Base-by-base conservation (phyloP, 2,888 invertebrate genomes). In the Pterostichus madidus region DNA sequence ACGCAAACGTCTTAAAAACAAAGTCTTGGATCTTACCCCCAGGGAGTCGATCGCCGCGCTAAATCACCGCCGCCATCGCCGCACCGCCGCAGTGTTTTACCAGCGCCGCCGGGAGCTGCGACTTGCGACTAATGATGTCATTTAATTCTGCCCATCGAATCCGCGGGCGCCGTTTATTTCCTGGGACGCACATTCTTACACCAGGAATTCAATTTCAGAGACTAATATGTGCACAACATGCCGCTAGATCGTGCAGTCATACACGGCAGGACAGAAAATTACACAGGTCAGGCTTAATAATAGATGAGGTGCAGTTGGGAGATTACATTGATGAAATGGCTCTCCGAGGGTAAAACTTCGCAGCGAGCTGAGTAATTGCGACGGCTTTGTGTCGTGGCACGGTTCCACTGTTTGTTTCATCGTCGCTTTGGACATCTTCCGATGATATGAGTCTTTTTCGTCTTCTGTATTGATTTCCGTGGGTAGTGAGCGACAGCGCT, bases 251-350 rank as follows among this genome's bases (percentile, higher is more conserved):
- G 17, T 13, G 64, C 24, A 64, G 49, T 75, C 75, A 75, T 52
- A 75, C 10, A 13, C 71, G 53, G 39, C 35, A 52, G 35, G 35
- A 53, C 52, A 24, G 24, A 35, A 31, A 84, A 84, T 85, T 84
- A 84, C 82, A 84, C 84, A 77, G 84, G 84, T 83, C 79, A 84
- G 80, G 80, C 84, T 83, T 82, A 85, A 85, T 85, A 85, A 85
- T 85, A 85, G 84, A 85, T 85, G 85, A 85, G 85, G 84, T 85
- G 84, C 84, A 85, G 80, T 73, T 84, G 81, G 83, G 85, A 85
- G 85, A 85, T 85, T 84, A 85, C 85, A 85, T 85, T 85, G 85
- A 85, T 85, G 85, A 85, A 85, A 85, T 84, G 85, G 85, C 84
- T 85, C 85, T 85, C 84, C 78, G 85, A 84, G 84, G 84, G 84